Conservation (phyloP, 2,113 vertebrate genomes). For the Cariama cristata region DNA sequence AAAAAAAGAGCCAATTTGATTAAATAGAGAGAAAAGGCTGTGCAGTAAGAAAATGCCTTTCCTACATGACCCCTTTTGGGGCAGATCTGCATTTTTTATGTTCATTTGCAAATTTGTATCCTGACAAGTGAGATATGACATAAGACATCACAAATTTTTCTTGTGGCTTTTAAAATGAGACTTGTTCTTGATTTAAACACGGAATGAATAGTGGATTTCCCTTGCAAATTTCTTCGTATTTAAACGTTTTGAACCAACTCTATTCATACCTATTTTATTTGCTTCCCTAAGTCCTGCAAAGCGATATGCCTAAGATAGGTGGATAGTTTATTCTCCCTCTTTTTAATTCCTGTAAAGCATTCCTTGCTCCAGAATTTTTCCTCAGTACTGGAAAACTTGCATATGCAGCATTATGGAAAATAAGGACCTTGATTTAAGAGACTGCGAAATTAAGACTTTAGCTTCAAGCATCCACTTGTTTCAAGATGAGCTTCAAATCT, state of each 20-base stretch:
- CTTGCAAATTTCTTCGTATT: neutral
- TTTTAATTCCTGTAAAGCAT: neutral
- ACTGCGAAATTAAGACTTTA: neutral
- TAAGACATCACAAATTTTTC: neutral
- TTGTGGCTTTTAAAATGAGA: neutral
- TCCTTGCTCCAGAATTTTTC: neutral
- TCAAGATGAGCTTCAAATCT: neutral
- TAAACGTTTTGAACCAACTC: neutral
- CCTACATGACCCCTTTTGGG: neutral
- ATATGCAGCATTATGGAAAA: neutral
- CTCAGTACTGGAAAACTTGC: neutral
- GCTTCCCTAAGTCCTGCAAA: neutral
- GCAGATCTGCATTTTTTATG: neutral
- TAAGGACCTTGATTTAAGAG: neutral
- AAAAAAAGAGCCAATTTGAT: neutral
- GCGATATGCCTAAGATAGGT: neutral
- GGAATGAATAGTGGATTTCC: neutral
- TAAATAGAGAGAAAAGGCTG: neutral
- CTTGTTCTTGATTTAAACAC: neutral
- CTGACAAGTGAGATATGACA: neutral
- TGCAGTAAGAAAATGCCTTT: neutral
- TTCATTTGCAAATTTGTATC: neutral
- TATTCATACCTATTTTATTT: neutral
- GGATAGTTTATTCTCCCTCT: neutral
- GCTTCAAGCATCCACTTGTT: neutral